These are phyloP conservation scores for Liolophura sinensis DNA, from an alignment of 1,140 invertebrate species.

Conservation along the genomic window DNA sequence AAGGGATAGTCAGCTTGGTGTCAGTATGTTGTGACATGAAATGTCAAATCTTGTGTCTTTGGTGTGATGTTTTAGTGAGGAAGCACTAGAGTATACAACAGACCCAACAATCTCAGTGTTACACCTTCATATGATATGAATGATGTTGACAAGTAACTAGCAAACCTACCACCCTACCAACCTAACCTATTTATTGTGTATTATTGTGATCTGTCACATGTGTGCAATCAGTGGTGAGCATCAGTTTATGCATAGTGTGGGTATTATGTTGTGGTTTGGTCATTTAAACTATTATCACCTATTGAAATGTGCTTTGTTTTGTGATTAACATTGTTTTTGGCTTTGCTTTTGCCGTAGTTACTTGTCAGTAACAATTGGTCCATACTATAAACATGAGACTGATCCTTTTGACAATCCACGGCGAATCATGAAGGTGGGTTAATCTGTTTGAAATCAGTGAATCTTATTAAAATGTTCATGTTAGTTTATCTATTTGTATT, in stretches of 20 bases:
- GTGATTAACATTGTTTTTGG: constrained; percentile 1
- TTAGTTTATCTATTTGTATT: too few relatives aligned
- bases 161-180: neutral
- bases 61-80: too few relatives aligned
- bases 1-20: too few relatives aligned
- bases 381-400: constrained; percentile 40
- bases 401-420: constrained; percentile 39
- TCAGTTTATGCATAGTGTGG: too few relatives aligned
- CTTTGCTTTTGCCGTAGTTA: constrained; percentile 37
- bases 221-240: too few relatives aligned
- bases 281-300: too few relatives aligned
- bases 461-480: neutral
- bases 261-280: too few relatives aligned
- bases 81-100: too few relatives aligned
- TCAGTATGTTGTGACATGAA: too few relatives aligned
- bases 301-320: neutral
- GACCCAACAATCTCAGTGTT: neutral
- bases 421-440: constrained; percentile 40
- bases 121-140: neutral
- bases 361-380: constrained; percentile 43
- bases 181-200: neutral
- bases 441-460: neutral
- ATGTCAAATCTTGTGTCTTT: too few relatives aligned
- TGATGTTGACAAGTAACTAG: neutral
- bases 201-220: neutral